Percentiles rank a stretch among this genome's conserved stretches.
Conservation (phyloP, 2,888 invertebrate genomes). For the Stegana nigrithorax region DNA sequence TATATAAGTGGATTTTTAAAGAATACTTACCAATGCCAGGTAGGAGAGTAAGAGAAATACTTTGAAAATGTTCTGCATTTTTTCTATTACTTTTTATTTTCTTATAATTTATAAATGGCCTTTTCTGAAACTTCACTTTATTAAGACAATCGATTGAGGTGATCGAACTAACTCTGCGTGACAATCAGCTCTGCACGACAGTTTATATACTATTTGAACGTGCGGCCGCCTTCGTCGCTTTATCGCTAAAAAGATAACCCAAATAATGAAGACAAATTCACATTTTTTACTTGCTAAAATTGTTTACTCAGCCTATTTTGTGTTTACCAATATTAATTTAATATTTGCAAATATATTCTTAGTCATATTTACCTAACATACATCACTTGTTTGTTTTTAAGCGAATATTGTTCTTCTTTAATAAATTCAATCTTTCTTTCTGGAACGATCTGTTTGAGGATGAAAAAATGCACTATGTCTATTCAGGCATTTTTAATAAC, state of each 20-base stretch:
- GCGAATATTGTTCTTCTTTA: background rate
- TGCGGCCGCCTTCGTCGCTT: background rate
- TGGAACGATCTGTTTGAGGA: slow-evolving; percentile 44
- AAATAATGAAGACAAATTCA: background rate
- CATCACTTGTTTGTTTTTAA: slow-evolving; percentile 27
- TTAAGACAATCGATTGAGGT: too few species aligned
- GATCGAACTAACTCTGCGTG: background rate
- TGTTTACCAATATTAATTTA: too few species aligned
- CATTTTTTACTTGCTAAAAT: background rate
- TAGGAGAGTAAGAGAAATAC: background rate
- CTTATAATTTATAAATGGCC: too few species aligned
- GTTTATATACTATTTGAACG: background rate
- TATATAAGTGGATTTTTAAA: background rate
- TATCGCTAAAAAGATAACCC: slow-evolving; percentile 3
- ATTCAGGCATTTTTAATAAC: slow-evolving; percentile 50
- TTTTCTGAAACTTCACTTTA: too few species aligned
- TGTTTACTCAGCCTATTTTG: slow-evolving; percentile 10
- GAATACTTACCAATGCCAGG: slow-evolving; percentile 4
- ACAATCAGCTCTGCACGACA: background rate
- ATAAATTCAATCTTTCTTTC: slow-evolving; percentile 8
- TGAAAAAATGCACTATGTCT: slow-evolving; percentile 44
- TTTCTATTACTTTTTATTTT: too few species aligned
- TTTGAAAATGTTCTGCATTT: background rate
- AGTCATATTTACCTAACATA: slow-evolving; percentile 18
- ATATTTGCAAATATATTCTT: too few species aligned